phyloP scores from a whole-genome alignment of 2,797 vertebrate species.

The Telmatherina bonti region DNA sequence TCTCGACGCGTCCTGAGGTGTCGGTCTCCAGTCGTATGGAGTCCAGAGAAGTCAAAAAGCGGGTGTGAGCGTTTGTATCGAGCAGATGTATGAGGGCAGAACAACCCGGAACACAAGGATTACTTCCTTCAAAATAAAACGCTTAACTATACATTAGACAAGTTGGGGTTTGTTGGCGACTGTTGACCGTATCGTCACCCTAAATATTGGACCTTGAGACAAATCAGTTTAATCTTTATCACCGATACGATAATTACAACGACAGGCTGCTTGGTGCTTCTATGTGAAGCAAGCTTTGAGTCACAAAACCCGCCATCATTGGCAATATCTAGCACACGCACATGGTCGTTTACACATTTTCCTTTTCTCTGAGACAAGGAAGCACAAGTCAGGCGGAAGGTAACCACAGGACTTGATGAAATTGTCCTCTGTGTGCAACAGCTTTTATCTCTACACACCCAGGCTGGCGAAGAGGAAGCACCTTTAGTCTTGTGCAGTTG shows the following conservation, averaged over 20 bases:
- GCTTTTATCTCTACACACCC: no score
- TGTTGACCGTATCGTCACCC: no score
- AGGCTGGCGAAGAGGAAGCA: background rate
- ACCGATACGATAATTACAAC: no score
- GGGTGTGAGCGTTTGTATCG: conserved; percentile 49
- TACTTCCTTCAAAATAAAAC: conserved; percentile 60
- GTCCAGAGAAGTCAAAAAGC: conserved; percentile 50
- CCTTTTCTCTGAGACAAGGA: no score
- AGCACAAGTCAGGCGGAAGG: background rate
- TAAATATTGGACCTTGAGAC: background rate
- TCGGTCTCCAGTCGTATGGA: conserved; percentile 30
- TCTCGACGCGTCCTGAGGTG: conserved; percentile 40
- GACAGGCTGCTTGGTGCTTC: no score
- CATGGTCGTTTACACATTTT: background rate
- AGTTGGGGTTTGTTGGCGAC: no score
- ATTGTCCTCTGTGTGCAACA: background rate
- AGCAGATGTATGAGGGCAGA: conserved; percentile 1
- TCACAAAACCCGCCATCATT: no score
- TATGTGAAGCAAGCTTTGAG: no score
- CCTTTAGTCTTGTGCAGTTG: background rate
- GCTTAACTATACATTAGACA: no score
- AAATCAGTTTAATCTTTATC: no score
- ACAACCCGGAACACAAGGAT: background rate
- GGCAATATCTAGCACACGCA: no score
- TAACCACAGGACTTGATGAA: background rate